These are phyloP conservation scores for Phoxinus dragarum DNA, from an alignment of 2,797 vertebrate species.

Conservation along the genomic window DNA sequence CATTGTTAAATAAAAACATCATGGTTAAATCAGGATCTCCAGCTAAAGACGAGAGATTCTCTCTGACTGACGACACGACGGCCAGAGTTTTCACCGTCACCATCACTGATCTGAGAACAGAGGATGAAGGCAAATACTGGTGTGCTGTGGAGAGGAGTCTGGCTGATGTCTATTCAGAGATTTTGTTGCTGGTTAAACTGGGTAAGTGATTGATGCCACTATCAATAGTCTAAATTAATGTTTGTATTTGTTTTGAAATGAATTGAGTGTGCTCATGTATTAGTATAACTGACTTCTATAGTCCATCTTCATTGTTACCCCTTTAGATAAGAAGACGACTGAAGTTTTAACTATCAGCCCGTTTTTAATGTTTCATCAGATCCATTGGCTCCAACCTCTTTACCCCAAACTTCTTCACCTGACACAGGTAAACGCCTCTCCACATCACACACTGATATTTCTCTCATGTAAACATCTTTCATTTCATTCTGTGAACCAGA, in stretches of 20 bases:
- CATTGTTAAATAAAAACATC: not conserved
- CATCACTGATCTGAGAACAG: slow-evolving; percentile 38
- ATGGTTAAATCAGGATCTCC: slow-evolving; percentile 24
- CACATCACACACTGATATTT: not conserved
- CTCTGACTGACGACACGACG: slow-evolving; percentile 30
- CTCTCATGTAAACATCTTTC: not conserved
- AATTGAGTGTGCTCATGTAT: not conserved
- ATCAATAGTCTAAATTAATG: not conserved
- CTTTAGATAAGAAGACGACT: not conserved
- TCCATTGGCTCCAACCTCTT: not conserved
- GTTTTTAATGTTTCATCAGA: not conserved
- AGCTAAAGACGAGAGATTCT: slow-evolving; percentile 13
- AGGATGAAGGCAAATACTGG: slow-evolving; percentile 21
- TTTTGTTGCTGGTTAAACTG: not conserved
- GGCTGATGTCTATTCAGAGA: not conserved
- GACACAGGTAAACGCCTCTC: not conserved
- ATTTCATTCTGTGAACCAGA: not conserved
- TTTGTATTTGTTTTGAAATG: not conserved
- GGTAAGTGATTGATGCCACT: not conserved
- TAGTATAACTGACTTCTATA: not conserved
- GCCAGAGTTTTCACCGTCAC: slow-evolving; percentile 41
- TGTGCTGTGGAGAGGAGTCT: not conserved
- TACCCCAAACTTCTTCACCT: not conserved
- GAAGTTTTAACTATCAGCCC: not conserved
- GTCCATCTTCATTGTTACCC: too few relatives aligned